phyloP scores from a whole-genome alignment of 2,113 vertebrate genomes.

The Austrofundulus limnaeus region DNA sequence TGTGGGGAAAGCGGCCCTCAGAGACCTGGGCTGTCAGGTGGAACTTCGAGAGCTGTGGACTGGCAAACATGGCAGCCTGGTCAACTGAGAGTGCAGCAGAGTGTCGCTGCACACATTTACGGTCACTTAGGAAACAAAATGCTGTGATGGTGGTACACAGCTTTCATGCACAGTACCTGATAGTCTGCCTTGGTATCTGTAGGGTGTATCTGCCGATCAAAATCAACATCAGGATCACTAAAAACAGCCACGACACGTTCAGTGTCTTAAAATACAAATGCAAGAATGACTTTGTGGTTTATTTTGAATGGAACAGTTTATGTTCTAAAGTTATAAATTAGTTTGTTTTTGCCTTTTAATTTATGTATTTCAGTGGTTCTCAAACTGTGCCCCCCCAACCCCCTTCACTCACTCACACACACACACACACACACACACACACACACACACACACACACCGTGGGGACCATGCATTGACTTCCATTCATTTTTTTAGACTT shows the following conservation, averaged over 20 bases:
- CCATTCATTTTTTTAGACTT: no score
- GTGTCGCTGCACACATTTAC: not conserved
- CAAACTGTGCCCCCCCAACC: no score
- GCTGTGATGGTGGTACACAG: conserved; percentile 1
- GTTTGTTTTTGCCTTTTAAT: no score
- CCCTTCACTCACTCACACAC: no score
- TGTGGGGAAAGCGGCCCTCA: conserved; percentile 85
- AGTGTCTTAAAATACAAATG: not conserved
- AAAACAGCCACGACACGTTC: not conserved
- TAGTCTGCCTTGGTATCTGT: not conserved
- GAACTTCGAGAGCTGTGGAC: conserved; percentile 95
- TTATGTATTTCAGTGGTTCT: no score
- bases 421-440: no score
- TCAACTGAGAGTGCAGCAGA: conserved; percentile 70
- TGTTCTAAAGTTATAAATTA: no score
- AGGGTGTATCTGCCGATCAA: conserved; percentile 7
- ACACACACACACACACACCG: no score
- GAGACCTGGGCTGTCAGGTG: conserved; percentile 92
- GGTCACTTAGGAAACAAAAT: conserved; percentile 1
- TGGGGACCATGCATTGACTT: no score
- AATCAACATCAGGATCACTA: not conserved
- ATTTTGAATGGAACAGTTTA: no score
- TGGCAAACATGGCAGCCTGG: conserved; percentile 87
- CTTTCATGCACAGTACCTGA: not conserved
- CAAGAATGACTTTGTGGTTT: no score